Evolutionary conservation across 2,888 invertebrate genomes (phyloP).

Genomic region (Drosophila kokeensis): DNA sequence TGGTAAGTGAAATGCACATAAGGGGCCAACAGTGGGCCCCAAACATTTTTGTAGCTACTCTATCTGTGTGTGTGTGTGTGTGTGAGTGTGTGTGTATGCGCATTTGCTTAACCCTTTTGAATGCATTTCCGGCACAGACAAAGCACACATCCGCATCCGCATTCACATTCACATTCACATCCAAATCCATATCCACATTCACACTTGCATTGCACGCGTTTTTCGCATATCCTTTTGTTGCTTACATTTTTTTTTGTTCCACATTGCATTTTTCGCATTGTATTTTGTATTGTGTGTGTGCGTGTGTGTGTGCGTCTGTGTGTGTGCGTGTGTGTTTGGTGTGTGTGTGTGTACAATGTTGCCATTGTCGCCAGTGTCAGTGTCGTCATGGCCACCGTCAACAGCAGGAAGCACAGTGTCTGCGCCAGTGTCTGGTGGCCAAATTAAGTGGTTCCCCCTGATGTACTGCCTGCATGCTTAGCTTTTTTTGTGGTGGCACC

Average conservation of each 20-base stretch:
- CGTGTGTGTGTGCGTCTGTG: slow-evolving; percentile 29
- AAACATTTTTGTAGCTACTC: slow-evolving; percentile 26
- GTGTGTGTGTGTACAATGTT: slow-evolving; percentile 49
- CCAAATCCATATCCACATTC: slow-evolving; percentile 1
- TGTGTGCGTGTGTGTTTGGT: not conserved
- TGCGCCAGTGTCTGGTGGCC: slow-evolving; percentile 49
- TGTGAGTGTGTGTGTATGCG: slow-evolving; percentile 36
- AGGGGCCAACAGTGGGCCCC: slow-evolving; percentile 26
- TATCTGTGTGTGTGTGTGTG: slow-evolving; percentile 4
- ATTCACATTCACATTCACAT: not conserved
- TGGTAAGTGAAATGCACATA: slow-evolving; percentile 80
- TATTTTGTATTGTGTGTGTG: slow-evolving; percentile 52
- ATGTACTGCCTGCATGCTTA: slow-evolving; percentile 5
- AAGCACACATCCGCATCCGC: slow-evolving; percentile 21
- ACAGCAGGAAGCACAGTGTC: slow-evolving; percentile 38
- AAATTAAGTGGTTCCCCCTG: slow-evolving; percentile 22
- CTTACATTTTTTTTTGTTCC: slow-evolving; percentile 33
- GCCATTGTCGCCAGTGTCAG: slow-evolving; percentile 14
- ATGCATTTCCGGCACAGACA: slow-evolving; percentile 75
- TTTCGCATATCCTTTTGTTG: slow-evolving; percentile 66
- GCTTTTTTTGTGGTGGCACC: slow-evolving; percentile 1
- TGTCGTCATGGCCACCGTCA: slow-evolving; percentile 12
- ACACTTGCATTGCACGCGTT: slow-evolving; percentile 71
- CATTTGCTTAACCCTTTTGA: slow-evolving; percentile 76
- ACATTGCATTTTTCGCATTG: slow-evolving; percentile 38